Percentiles rank a stretch among this genome's conserved stretches.
These are phyloP conservation scores for Todiramphus saurophagus DNA, from an alignment of 2,113 vertebrate genomes.

Conservation along the genomic window DNA sequence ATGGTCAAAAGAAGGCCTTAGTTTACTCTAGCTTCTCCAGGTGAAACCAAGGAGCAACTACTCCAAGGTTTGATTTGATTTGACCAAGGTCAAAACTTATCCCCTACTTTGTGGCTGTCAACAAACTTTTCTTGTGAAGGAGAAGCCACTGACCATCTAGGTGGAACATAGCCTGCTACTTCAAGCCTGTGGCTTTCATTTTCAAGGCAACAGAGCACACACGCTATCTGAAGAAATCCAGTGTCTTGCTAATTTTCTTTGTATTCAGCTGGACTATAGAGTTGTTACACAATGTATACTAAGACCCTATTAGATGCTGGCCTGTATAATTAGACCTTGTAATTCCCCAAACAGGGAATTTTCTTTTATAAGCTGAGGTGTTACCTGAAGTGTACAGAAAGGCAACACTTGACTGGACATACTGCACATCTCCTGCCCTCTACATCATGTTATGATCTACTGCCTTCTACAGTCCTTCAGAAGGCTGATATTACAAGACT, in stretches of 20 bases:
- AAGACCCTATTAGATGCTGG: background rate
- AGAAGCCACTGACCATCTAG: background rate
- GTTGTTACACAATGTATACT: background rate
- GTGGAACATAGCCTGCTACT: background rate
- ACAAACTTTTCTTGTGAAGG: background rate
- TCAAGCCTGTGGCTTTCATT: background rate
- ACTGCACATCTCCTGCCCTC: background rate
- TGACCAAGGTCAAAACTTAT: background rate
- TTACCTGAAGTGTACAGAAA: background rate
- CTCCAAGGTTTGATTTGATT: background rate
- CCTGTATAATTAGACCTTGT: background rate
- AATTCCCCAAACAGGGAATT: background rate
- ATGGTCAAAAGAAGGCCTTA: background rate
- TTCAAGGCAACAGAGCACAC: background rate
- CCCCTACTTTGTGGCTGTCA: accelerated
- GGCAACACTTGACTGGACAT: background rate
- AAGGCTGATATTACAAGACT: background rate
- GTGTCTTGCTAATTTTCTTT: background rate
- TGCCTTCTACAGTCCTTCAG: background rate
- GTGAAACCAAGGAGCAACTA: background rate
- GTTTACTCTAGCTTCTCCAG: background rate
- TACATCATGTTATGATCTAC: background rate
- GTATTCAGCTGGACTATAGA: background rate
- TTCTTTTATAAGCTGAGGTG: background rate
- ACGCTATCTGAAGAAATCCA: background rate